phyloP scores from a whole-genome alignment of 2,113 vertebrate species.

The Mus pahari region DNA sequence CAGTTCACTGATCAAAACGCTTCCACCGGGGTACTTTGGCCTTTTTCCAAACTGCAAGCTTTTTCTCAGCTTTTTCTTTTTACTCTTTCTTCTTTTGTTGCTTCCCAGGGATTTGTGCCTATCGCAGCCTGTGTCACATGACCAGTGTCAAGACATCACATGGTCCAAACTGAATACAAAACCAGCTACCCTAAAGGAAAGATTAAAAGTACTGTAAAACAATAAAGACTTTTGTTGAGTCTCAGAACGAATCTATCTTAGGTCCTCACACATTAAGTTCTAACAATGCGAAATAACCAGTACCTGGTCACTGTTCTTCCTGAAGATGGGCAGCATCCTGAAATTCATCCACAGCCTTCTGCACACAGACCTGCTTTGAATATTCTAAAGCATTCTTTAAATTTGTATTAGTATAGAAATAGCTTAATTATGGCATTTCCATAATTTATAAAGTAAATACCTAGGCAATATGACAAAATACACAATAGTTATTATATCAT shows the following conservation, averaged over 20 bases:
- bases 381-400: slow-evolving; percentile 51
- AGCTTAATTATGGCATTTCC: slow-evolving; percentile 22
- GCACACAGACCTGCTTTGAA: slow-evolving; percentile 55
- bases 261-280: slow-evolving; percentile 46
- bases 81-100: slow-evolving; percentile 91
- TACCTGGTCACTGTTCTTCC: slow-evolving; percentile 55
- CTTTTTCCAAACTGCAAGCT: slow-evolving; percentile 90
- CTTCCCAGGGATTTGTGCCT: slow-evolving; percentile 90
- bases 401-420: slow-evolving; percentile 46
- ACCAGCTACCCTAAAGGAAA: slow-evolving; percentile 82
- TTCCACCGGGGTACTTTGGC: slow-evolving; percentile 87
- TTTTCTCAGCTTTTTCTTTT: slow-evolving; percentile 90
- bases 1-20: slow-evolving; percentile 89
- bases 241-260: slow-evolving; percentile 60
- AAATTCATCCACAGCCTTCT: slow-evolving; percentile 47
- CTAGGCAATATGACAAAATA: slow-evolving; percentile 41
- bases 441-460: slow-evolving; percentile 52
- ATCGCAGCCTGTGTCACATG: slow-evolving; percentile 89
- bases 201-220: slow-evolving; percentile 88
- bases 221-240: slow-evolving; percentile 86
- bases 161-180: slow-evolving; percentile 88
- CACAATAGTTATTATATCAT: slow-evolving; percentile 27
- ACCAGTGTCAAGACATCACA: slow-evolving; percentile 89
- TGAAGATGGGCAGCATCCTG: slow-evolving; percentile 56
- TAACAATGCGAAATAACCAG: slow-evolving; percentile 49